phyloP scores from a whole-genome alignment of 2,888 invertebrate genomes.

The Himalopsyche tibetana region DNA sequence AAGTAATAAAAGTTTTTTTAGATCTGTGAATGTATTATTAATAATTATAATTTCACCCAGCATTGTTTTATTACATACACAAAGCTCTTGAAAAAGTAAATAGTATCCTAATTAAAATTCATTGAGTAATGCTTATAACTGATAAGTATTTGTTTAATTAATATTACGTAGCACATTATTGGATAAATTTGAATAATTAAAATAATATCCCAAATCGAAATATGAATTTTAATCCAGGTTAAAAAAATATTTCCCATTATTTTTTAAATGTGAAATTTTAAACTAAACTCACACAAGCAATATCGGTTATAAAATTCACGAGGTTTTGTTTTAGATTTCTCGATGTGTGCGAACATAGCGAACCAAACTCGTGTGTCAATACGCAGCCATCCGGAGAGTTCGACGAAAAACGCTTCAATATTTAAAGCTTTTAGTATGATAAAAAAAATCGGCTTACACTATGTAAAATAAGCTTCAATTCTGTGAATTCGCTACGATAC shows the following conservation, averaged over 20 bases:
- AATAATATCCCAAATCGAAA: not conserved
- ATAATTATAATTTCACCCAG: no score
- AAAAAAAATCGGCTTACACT: not conserved
- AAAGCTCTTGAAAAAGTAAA: no score
- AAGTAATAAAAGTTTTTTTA: no score
- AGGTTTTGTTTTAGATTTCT: no score
- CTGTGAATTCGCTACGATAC: conserved; percentile 5
- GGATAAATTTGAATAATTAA: not conserved
- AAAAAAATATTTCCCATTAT: not conserved
- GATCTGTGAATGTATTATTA: no score
- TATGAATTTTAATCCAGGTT: not conserved
- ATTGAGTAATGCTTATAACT: not conserved
- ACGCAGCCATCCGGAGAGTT: no score
- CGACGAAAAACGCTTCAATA: no score
- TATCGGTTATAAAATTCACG: no score
- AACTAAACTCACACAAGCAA: not conserved
- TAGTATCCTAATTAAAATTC: not conserved
- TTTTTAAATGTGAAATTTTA: not conserved
- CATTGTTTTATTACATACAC: no score
- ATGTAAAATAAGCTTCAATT: not conserved
- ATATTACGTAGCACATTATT: not conserved
- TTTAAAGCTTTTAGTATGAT: no score
- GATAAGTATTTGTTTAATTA: not conserved
- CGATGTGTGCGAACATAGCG: no score
- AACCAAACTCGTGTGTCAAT: no score